A percentile compares a stretch with the other conserved stretches of the same genome.
Conservation (phyloP, 1,140 invertebrate species). For the Drosophila miranda region DNA sequence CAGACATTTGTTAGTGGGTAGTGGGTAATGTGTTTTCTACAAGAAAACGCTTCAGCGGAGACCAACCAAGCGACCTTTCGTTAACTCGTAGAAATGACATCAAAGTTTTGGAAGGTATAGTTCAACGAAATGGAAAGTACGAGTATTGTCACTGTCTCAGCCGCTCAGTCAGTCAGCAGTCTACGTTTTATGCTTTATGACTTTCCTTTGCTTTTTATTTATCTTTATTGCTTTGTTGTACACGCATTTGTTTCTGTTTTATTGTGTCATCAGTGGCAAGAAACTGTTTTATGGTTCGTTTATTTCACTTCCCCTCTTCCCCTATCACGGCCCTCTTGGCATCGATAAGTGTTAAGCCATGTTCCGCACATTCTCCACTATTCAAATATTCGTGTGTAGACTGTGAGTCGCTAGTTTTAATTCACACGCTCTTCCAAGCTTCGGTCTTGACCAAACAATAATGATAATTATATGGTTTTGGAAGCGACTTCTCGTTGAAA, state of each 20-base stretch:
- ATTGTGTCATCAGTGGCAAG: conserved; percentile 29
- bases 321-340: background rate
- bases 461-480: conserved; percentile 2
- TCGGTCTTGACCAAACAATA: conserved; percentile 1
- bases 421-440: conserved; percentile 8
- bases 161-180: conserved; percentile 1
- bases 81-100: conserved; percentile 26
- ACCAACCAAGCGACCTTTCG: conserved; percentile 29
- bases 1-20: background rate
- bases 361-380: conserved; percentile 9
- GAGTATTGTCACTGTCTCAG: conserved; percentile 28
- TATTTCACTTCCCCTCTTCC: conserved; percentile 17
- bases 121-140: conserved; percentile 49
- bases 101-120: conserved; percentile 26
- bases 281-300: conserved; percentile 4
- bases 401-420: conserved; percentile 8
- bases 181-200: conserved; percentile 26
- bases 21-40: conserved; percentile 4
- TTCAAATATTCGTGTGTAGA: conserved; percentile 4
- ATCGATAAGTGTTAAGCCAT: conserved; percentile 5
- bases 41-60: conserved; percentile 1
- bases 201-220: conserved; percentile 39
- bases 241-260: conserved; percentile 34
- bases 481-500: background rate
- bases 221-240: conserved; percentile 24